phyloP scores from a whole-genome alignment of 1,140 invertebrate species.

The Drosophila auraria region DNA sequence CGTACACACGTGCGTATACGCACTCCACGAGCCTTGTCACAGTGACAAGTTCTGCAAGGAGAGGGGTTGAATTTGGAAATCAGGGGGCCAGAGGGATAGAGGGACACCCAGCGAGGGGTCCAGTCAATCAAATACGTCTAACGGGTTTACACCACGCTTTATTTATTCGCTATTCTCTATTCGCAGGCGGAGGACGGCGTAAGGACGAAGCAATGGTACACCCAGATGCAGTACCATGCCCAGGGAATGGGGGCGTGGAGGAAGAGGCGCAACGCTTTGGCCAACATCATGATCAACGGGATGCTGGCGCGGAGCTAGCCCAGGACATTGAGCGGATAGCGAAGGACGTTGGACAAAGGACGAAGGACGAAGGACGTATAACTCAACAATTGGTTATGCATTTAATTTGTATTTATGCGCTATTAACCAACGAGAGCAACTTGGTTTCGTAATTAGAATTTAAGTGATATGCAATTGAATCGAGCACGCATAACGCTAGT shows the following conservation, averaged over 20 bases:
- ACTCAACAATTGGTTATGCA: conserved; percentile 57
- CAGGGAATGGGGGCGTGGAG: conserved; percentile 96
- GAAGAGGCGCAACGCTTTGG: conserved; percentile 94
- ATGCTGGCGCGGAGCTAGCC: conserved; percentile 87
- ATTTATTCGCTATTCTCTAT: conserved; percentile 52
- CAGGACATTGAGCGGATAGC: neutral
- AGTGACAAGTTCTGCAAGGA: conserved; percentile 22
- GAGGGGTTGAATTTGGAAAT: neutral
- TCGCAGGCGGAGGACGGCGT: conserved; percentile 94
- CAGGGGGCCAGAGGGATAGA: neutral
- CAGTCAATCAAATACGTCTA: conserved; percentile 69
- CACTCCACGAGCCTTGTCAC: conserved; percentile 52
- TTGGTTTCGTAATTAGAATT: conserved; percentile 74
- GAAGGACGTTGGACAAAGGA: neutral
- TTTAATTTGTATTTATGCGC: conserved; percentile 75
- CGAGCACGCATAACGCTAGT: conserved; percentile 69
- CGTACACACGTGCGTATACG: conserved; percentile 16
- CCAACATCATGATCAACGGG: conserved; percentile 98
- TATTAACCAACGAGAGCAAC: conserved; percentile 68
- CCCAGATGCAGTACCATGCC: conserved; percentile 94
- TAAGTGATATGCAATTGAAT: conserved; percentile 76
- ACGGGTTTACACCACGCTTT: conserved; percentile 44
- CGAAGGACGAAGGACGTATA: conserved; percentile 14
- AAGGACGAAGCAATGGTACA: conserved; percentile 94
- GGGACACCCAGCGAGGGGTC: conserved; percentile 6